Conservation (phyloP, 2,113 vertebrate genomes). For the Vulpes ferrilata region DNA sequence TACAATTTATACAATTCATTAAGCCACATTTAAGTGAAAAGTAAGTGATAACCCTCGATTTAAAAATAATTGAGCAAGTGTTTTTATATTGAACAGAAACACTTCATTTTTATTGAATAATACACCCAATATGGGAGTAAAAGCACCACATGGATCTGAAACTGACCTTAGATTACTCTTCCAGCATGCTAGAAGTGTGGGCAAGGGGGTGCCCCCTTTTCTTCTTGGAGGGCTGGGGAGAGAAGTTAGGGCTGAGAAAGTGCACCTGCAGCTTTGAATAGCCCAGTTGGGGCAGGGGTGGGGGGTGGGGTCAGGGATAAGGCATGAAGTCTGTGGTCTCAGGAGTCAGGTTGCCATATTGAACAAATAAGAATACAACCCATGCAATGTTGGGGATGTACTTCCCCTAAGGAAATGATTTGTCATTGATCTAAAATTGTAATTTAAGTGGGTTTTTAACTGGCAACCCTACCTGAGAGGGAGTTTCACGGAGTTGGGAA, state of each 20-base stretch:
- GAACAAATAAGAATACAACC: not conserved
- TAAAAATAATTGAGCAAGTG: conserved; percentile 43
- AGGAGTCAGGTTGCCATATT: not conserved
- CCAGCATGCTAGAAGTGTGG: not conserved
- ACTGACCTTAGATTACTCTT: not conserved
- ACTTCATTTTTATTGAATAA: conserved; percentile 53
- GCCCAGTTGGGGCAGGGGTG: rapidly evolving
- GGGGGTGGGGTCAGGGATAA: not conserved
- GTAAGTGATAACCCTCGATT: not conserved
- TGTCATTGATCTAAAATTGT: not conserved
- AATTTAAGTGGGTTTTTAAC: not conserved
- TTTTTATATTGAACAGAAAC: not conserved
- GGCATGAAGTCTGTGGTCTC: not conserved
- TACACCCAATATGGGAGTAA: not conserved
- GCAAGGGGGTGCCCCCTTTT: not conserved
- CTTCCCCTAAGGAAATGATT: not conserved
- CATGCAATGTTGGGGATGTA: not conserved
- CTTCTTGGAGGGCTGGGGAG: not conserved
- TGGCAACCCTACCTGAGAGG: not conserved
- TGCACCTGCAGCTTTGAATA: not conserved
- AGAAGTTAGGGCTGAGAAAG: not conserved
- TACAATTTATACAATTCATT: conserved; percentile 11
- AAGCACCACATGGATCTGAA: not conserved
- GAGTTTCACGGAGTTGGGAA: not conserved
- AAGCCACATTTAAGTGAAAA: conserved; percentile 51